Percentiles rank a stretch among this genome's conserved stretches.
Evolutionary conservation across 2,797 vertebrate species (phyloP).

Genomic region (Leucoraja ocellata): DNA sequence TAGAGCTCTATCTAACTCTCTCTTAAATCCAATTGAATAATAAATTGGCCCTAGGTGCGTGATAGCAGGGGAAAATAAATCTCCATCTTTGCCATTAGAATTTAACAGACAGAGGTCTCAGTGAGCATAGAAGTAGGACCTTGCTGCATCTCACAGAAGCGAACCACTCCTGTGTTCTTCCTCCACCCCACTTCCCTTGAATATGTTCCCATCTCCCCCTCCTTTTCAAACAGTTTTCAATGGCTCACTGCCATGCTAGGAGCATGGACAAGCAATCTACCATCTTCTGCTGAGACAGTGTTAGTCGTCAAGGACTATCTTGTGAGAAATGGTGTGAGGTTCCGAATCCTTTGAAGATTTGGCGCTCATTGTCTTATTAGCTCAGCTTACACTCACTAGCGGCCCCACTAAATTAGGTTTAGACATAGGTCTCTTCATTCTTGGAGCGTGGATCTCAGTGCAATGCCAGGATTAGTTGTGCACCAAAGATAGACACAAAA

Average conservation of each 20-base stretch:
- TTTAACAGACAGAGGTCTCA: neutral
- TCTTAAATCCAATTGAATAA: neutral
- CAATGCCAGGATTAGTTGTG: no score
- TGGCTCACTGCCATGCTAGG: neutral
- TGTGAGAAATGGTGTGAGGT: neutral
- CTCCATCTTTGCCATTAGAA: no score
- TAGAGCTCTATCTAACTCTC: no score
- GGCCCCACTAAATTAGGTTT: neutral
- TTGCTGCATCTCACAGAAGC: neutral
- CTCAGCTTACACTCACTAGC: neutral
- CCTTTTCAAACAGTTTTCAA: neutral
- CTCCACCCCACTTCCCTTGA: no score
- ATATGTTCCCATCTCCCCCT: neutral
- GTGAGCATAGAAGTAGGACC: neutral
- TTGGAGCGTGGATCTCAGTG: no score
- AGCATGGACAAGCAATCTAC: neutral
- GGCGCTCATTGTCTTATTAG: neutral
- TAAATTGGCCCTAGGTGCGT: neutral
- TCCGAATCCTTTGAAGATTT: neutral
- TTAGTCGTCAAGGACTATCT: neutral
- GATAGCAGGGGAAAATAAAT: neutral
- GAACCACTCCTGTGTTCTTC: neutral
- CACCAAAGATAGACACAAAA: no score
- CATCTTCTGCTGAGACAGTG: neutral
- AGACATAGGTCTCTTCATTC: neutral